These are phyloP conservation scores for Odontocolon sp. DNA, from an alignment of 2,888 invertebrate species.

Conservation along the genomic window DNA sequence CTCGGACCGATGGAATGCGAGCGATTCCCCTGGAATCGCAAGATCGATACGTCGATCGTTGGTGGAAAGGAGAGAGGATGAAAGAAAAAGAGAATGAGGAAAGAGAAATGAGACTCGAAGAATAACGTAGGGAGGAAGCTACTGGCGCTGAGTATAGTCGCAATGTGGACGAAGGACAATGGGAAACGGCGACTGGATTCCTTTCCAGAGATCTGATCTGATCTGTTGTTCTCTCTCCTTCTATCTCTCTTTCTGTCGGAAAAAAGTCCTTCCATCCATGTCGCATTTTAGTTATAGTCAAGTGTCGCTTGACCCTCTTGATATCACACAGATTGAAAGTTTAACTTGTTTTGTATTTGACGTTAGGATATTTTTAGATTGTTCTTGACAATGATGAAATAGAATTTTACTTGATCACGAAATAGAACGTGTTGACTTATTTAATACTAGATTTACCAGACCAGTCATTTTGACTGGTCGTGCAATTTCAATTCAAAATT, in stretches of 20 bases:
- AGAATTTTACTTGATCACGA: too few species aligned
- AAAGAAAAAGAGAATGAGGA: slow-evolving; percentile 19
- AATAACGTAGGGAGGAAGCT: slow-evolving; percentile 48
- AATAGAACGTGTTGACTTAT: too few species aligned
- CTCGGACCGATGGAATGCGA: slow-evolving; percentile 51
- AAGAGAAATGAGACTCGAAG: slow-evolving; percentile 34
- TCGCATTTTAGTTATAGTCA: slow-evolving; percentile 39
- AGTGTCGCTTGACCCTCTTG: slow-evolving; percentile 22
- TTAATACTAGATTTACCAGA: too few species aligned
- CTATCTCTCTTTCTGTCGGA: too few species aligned
- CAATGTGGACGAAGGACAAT: slow-evolving; percentile 57
- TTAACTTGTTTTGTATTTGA: neutral
- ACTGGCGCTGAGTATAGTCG: slow-evolving; percentile 34
- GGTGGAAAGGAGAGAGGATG: slow-evolving; percentile 26
- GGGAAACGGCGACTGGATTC: slow-evolving; percentile 60
- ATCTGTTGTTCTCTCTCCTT: slow-evolving; percentile 36
- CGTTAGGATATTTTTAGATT: too few species aligned
- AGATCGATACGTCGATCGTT: slow-evolving; percentile 59
- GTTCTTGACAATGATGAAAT: too few species aligned
- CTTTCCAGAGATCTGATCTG: slow-evolving; percentile 59
- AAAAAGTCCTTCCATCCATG: slow-evolving; percentile 28
- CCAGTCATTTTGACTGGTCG: too few species aligned
- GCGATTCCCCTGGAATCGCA: slow-evolving; percentile 49
- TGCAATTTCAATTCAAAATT: too few species aligned
- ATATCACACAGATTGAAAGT: slow-evolving; percentile 24